Evolutionary conservation across 2,888 invertebrate species (phyloP).

Genomic region (Hypsopygia costalis): DNA sequence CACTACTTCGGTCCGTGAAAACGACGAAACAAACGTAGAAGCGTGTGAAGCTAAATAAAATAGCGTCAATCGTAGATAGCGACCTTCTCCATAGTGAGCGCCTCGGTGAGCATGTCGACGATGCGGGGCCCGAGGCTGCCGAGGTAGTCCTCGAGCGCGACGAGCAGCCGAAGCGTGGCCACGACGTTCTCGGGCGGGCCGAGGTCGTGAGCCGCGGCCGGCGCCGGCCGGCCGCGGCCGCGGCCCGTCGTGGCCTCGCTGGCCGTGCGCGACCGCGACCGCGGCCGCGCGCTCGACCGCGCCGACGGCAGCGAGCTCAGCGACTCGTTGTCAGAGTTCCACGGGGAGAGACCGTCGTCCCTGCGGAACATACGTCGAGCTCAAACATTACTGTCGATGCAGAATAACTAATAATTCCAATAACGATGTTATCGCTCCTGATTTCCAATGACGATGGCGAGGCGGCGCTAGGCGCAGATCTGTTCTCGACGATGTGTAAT

Average conservation of each 20-base stretch:
- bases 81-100: conserved; percentile 89
- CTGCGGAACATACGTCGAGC: too few relatives aligned
- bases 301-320: conserved; percentile 41
- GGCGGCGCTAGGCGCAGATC: too few relatives aligned
- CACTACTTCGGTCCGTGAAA: too few relatives aligned
- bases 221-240: conserved; percentile 19
- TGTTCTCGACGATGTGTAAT: too few relatives aligned
- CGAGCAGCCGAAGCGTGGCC: conserved; percentile 86
- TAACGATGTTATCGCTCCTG: too few relatives aligned
- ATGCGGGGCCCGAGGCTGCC: conserved; percentile 92
- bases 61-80: too few relatives aligned
- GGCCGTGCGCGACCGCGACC: conserved; percentile 24
- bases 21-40: too few relatives aligned
- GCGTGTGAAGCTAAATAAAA: too few relatives aligned
- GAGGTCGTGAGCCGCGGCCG: conserved; percentile 35
- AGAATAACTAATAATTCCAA: too few relatives aligned
- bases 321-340: conserved; percentile 62
- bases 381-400: too few relatives aligned
- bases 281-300: conserved; percentile 31
- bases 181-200: conserved; percentile 81
- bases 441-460: too few relatives aligned
- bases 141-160: conserved; percentile 90
- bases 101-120: conserved; percentile 87
- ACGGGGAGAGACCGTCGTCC: conserved; percentile 55
- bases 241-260: conserved; percentile 26